These are phyloP conservation scores for Drosophila falleni DNA, from an alignment of 2,888 invertebrate species.

Conservation along the genomic window DNA sequence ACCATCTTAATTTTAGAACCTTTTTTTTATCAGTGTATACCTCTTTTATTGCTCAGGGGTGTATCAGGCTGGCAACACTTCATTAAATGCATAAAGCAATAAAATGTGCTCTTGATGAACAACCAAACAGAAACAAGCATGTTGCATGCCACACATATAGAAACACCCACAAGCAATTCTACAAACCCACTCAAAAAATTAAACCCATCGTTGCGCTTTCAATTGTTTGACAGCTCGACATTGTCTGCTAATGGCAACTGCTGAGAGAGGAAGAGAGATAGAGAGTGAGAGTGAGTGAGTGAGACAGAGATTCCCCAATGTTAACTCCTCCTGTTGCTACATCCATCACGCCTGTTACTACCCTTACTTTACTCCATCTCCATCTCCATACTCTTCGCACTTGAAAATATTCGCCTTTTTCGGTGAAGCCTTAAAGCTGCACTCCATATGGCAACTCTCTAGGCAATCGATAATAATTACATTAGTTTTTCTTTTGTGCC, in stretches of 20 bases:
- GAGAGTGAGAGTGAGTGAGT: neutral
- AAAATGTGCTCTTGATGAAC: constrained; percentile 70
- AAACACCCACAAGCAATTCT: neutral
- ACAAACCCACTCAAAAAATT: constrained; percentile 1
- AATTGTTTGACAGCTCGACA: constrained; percentile 72
- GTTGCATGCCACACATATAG: constrained; percentile 5
- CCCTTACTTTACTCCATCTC: neutral
- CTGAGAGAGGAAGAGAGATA: neutral
- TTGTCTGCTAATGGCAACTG: constrained; percentile 71
- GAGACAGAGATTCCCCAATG: constrained; percentile 1
- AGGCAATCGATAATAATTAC: constrained; percentile 58
- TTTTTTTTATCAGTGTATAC: too few relatives aligned
- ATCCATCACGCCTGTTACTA: constrained; percentile 15
- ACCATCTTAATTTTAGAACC: too few relatives aligned
- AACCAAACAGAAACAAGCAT: constrained; percentile 53
- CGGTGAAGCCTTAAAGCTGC: constrained; percentile 54
- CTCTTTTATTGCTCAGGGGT: neutral
- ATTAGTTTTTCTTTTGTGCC: constrained; percentile 54
- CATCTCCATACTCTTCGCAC: neutral
- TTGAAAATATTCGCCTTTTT: neutral
- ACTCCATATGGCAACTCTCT: constrained; percentile 32
- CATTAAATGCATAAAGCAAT: constrained; percentile 81
- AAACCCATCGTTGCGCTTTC: constrained; percentile 41
- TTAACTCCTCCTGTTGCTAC: neutral
- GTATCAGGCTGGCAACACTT: constrained; percentile 67